A percentile compares a stretch with the other conserved stretches of the same genome.
phyloP scores from a whole-genome alignment of 2,113 vertebrate species.

The Coregonus clupeaformis region DNA sequence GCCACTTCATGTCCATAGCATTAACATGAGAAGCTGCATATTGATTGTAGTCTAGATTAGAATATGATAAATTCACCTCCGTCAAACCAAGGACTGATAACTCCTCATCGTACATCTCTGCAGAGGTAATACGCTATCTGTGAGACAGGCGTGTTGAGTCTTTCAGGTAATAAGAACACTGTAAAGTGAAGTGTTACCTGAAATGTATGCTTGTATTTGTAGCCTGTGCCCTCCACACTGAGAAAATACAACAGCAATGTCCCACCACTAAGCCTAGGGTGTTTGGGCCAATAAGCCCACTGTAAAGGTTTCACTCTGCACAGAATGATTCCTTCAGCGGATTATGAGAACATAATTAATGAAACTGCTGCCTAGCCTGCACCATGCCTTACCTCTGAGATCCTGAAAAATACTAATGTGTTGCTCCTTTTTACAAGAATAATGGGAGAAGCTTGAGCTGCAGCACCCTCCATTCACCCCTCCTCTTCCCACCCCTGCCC shows the following conservation, averaged over 20 bases:
- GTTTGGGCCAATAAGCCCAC: conserved; percentile 2
- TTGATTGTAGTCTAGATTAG: background rate
- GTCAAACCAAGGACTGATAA: background rate
- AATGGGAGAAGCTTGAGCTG: conserved; percentile 41
- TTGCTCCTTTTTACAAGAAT: conserved; percentile 41
- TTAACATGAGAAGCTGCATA: background rate
- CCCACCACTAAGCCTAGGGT: background rate
- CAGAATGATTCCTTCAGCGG: conserved; percentile 24
- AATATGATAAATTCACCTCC: background rate
- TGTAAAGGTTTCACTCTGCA: conserved; percentile 20
- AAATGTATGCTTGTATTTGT: background rate
- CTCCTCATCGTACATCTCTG: background rate
- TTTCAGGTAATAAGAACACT: background rate
- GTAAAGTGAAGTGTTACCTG: background rate
- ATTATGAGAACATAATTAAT: conserved; percentile 30
- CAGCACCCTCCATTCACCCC: conserved; percentile 11
- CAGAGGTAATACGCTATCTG: background rate
- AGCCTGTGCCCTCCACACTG: background rate
- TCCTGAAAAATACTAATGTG: conserved; percentile 50
- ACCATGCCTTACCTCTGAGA: conserved; percentile 23
- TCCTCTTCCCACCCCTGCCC: background rate
- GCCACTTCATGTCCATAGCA: background rate
- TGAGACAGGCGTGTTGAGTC: background rate
- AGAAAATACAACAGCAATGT: background rate
- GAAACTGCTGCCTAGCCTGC: conserved; percentile 27